Conservation (phyloP, 2,888 invertebrate genomes). For the Ectropis crepuscularia region DNA sequence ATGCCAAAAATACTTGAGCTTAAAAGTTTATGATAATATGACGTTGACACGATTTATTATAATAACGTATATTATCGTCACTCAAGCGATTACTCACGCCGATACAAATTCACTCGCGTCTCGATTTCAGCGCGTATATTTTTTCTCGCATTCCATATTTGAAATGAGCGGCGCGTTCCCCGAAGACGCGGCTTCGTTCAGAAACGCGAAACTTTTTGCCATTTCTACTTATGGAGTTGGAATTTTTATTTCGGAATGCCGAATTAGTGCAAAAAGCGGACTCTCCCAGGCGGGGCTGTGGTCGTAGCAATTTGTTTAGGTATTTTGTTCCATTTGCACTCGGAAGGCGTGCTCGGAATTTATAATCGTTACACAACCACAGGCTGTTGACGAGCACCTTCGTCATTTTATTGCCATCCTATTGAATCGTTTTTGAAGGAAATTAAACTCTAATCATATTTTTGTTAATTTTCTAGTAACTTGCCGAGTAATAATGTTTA, state of each 20-base stretch:
- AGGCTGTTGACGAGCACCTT: slow-evolving; percentile 56
- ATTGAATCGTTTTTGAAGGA: slow-evolving; percentile 34
- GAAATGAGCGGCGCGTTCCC: slow-evolving; percentile 61
- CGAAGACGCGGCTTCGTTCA: slow-evolving; percentile 57
- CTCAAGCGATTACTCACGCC: slow-evolving; percentile 38
- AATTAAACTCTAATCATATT: neutral
- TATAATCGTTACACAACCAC: slow-evolving; percentile 61
- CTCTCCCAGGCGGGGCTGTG: slow-evolving; percentile 64
- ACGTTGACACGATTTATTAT: slow-evolving; percentile 1
- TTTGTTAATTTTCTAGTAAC: too few relatives aligned
- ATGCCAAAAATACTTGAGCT: too few relatives aligned
- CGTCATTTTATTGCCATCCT: slow-evolving; percentile 41
- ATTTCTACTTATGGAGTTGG: slow-evolving; percentile 73
- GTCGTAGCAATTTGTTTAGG: slow-evolving; percentile 80
- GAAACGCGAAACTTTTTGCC: slow-evolving; percentile 54
- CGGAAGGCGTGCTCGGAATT: slow-evolving; percentile 67
- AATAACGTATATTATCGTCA: slow-evolving; percentile 31
- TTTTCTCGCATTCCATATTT: slow-evolving; percentile 54
- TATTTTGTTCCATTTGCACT: slow-evolving; percentile 79
- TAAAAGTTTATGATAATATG: neutral
- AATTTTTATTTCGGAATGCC: slow-evolving; percentile 85
- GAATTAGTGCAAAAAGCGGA: slow-evolving; percentile 83
- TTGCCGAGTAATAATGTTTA: neutral
- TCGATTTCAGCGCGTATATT: slow-evolving; percentile 62
- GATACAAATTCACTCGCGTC: slow-evolving; percentile 50